These are phyloP conservation scores for Allygus modestus DNA, from an alignment of 2,888 invertebrate species.

Conservation along the genomic window DNA sequence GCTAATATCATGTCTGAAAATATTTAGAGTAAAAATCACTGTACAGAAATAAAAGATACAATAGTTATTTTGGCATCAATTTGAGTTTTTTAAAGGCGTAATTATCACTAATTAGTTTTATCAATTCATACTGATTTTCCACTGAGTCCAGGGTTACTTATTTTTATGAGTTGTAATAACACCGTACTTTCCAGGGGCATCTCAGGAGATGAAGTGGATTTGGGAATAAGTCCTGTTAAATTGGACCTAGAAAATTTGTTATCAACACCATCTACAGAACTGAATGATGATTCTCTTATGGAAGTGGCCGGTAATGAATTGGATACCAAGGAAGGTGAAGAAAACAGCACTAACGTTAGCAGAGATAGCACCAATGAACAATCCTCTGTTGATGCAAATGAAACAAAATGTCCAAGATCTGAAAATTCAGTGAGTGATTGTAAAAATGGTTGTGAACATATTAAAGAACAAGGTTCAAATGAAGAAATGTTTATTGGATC, in stretches of 20 bases:
- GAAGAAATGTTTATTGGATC: not conserved
- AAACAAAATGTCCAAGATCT: not conserved
- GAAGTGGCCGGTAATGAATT: not conserved
- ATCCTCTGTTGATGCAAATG: not conserved
- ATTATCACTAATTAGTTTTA: too few species aligned
- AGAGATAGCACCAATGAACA: not conserved
- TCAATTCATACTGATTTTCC: too few species aligned
- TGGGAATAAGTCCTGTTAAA: slow-evolving; percentile 59
- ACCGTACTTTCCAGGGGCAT: slow-evolving; percentile 23
- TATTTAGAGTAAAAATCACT: too few species aligned
- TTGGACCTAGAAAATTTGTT: slow-evolving; percentile 14
- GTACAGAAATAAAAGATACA: too few species aligned
- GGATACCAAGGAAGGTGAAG: not conserved
- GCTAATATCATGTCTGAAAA: too few species aligned
- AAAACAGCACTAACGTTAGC: not conserved
- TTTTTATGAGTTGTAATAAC: too few species aligned
- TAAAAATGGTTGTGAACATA: not conserved
- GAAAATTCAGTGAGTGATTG: not conserved
- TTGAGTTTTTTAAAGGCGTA: too few species aligned
- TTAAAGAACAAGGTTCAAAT: not conserved
- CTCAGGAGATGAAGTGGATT: slow-evolving; percentile 54
- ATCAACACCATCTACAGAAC: not conserved
- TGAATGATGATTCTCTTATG: not conserved
- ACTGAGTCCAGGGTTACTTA: too few species aligned
- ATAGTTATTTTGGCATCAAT: too few species aligned